phyloP scores from a whole-genome alignment of 35 echinoderm and acorn worm genomes.

The Apostichopus parvimensis region DNA sequence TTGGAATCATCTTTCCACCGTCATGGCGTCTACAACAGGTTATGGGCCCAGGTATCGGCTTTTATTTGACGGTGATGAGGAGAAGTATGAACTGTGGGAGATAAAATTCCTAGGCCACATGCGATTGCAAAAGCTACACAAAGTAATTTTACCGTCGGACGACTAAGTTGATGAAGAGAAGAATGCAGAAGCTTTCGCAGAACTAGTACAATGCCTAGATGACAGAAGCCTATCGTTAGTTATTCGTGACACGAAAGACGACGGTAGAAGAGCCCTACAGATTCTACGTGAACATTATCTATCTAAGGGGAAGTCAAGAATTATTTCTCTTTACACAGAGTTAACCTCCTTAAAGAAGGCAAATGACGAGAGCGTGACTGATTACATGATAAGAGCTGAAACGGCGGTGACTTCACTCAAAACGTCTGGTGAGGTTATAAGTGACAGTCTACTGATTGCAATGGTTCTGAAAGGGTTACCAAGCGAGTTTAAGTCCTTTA shows the following conservation, averaged over 20 bases:
- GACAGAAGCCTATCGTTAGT: background rate
- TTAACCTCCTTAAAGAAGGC: conserved; percentile 40
- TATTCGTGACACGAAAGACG: conserved; percentile 23
- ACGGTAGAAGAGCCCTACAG: conserved; percentile 27
- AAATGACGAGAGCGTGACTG: background rate
- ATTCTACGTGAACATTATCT: conserved; percentile 42
- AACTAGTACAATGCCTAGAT: too few species aligned
- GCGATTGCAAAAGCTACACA: too few species aligned
- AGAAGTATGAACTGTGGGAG: too few species aligned
- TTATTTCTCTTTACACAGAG: conserved; percentile 54
- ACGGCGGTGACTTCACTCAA: conserved; percentile 48
- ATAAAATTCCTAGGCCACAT: too few species aligned
- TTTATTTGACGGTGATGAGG: too few species aligned
- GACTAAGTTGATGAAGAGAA: too few species aligned
- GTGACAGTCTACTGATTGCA: conserved; percentile 9
- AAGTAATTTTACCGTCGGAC: too few species aligned
- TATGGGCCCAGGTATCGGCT: too few species aligned
- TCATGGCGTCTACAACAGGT: too few species aligned
- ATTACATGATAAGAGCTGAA: conserved; percentile 50
- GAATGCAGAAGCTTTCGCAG: too few species aligned
- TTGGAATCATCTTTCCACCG: too few species aligned
- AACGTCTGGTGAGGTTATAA: conserved; percentile 38
- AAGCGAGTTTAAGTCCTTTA: conserved; percentile 22
- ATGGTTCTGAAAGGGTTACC: conserved; percentile 52
- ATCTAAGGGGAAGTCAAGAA: conserved; percentile 34